Percentiles rank a stretch among this genome's conserved stretches.
phyloP scores from a whole-genome alignment of 2,888 invertebrate genomes.

The Trisateles emortualis region DNA sequence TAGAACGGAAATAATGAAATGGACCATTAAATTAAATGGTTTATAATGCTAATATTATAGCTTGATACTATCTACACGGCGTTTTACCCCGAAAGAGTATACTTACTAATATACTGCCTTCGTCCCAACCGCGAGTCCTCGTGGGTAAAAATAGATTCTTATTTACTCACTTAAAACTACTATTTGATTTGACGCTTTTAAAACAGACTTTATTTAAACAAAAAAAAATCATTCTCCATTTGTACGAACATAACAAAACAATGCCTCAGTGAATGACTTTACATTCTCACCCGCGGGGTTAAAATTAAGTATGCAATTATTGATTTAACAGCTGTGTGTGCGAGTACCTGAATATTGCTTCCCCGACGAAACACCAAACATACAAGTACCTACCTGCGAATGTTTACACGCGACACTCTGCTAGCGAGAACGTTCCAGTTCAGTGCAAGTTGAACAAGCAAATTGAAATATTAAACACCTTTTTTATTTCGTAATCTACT shows the following conservation, averaged over 20 bases:
- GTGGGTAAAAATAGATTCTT: not conserved
- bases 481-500: no score
- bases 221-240: not conserved
- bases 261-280: conserved; percentile 16
- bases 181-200: conserved; percentile 1
- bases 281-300: conserved; percentile 26
- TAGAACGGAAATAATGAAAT: no score
- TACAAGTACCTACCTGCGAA: conserved; percentile 33
- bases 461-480: not conserved
- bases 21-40: no score
- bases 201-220: not conserved
- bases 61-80: no score
- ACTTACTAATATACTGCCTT: no score
- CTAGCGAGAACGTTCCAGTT: conserved; percentile 13
- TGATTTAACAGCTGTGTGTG: conserved; percentile 47
- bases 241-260: conserved; percentile 11
- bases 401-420: conserved; percentile 37
- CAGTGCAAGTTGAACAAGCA: conserved; percentile 15
- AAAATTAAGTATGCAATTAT: conserved; percentile 49
- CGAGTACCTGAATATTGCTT: conserved; percentile 29
- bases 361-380: conserved; percentile 43
- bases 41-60: no score
- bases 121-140: no score
- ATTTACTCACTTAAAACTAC: not conserved
- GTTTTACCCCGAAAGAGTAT: no score